Conservation (phyloP, 2,888 invertebrate species). For the Argyresthia albistria region DNA sequence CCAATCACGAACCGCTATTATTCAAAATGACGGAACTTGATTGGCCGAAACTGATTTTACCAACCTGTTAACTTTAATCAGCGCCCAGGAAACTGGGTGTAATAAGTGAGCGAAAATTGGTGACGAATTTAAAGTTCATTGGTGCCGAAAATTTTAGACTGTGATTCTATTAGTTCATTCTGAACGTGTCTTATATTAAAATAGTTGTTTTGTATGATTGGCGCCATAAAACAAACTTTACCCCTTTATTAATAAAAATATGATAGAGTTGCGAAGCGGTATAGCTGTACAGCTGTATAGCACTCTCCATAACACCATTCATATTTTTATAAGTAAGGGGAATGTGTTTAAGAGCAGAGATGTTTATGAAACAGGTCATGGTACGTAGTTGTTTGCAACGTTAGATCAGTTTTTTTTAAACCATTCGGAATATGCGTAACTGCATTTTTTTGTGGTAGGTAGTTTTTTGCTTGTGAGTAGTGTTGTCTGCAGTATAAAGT, state of each 20-base stretch:
- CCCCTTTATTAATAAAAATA: too few species aligned
- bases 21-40: too few species aligned
- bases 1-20: too few species aligned
- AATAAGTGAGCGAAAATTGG: constrained; percentile 20
- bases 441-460: not conserved
- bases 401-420: not conserved
- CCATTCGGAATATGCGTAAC: not conserved
- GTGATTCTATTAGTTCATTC: constrained; percentile 70
- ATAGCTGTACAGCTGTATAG: too few species aligned
- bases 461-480: not conserved
- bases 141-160: constrained; percentile 72
- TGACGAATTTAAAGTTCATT: constrained; percentile 69
- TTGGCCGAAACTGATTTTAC: too few species aligned
- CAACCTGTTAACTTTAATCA: too few species aligned
- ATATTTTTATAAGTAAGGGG: too few species aligned
- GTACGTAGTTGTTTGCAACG: not conserved
- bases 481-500: not conserved
- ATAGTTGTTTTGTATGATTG: constrained; percentile 70
- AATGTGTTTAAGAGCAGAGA: not conserved
- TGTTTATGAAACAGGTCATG: not conserved
- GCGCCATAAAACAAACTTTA: constrained; percentile 21
- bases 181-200: constrained; percentile 72
- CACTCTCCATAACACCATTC: too few species aligned
- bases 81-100: too few species aligned
- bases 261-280: too few species aligned